These are phyloP conservation scores for Osmoderma eremita DNA, from an alignment of 2,888 invertebrate genomes.

Conservation along the genomic window DNA sequence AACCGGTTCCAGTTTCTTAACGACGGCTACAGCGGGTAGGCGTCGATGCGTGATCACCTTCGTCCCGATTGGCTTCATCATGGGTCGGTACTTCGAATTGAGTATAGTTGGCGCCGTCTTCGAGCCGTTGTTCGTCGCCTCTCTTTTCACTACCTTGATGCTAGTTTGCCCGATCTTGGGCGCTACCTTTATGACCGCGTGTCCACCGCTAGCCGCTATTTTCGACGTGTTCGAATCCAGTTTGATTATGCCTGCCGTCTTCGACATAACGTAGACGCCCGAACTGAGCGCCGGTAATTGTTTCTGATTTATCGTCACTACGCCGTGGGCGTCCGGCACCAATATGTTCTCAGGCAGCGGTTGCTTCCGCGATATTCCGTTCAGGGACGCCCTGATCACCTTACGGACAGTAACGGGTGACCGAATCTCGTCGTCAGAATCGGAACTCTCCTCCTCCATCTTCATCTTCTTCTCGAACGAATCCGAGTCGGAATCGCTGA, in stretches of 20 bases:
- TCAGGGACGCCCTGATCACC: slow-evolving; percentile 45
- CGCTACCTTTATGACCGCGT: slow-evolving; percentile 63
- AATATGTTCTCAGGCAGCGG: slow-evolving; percentile 59
- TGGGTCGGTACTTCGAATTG: slow-evolving; percentile 41
- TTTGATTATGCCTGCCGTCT: slow-evolving; percentile 79
- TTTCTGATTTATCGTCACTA: slow-evolving; percentile 79
- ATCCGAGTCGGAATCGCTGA: slow-evolving; percentile 56
- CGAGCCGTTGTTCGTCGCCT: slow-evolving; percentile 51
- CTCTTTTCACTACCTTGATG: slow-evolving; percentile 63
- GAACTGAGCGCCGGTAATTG: slow-evolving; percentile 72
- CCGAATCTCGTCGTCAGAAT: slow-evolving; percentile 52
- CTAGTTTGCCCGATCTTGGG: slow-evolving; percentile 66
- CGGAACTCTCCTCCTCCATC: slow-evolving; percentile 56
- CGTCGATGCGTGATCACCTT: slow-evolving; percentile 34
- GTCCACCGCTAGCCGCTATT: slow-evolving; percentile 60
- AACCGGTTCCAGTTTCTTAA: slow-evolving; percentile 44
- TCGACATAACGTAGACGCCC: slow-evolving; percentile 81
- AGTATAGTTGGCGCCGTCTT: slow-evolving; percentile 40
- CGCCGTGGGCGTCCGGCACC: slow-evolving; percentile 72
- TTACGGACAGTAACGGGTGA: slow-evolving; percentile 47
- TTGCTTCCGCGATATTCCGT: slow-evolving; percentile 52
- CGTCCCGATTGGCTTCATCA: slow-evolving; percentile 37
- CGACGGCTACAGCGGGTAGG: slow-evolving; percentile 46
- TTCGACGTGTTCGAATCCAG: slow-evolving; percentile 68
- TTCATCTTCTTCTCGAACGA: slow-evolving; percentile 61